Base-by-base conservation (phyloP, 1,140 invertebrate species). In the Asbolus verrucosus region DNA sequence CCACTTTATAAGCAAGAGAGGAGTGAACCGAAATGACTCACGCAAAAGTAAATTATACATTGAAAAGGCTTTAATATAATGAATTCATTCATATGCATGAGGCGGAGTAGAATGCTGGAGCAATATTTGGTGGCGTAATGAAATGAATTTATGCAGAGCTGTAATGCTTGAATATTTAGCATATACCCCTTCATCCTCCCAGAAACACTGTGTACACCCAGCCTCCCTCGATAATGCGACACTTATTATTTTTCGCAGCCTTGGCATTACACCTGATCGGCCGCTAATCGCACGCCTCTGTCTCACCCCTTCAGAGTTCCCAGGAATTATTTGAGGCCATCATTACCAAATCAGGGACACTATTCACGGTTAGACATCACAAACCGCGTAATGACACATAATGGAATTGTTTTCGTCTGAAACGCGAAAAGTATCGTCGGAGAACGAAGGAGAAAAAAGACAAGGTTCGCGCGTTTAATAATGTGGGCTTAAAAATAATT, bases 1-100 rank as follows among this genome's bases (percentile, higher is more conserved):
- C 67, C 72, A 72, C 74, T 78, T 79, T 72, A 72, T 72, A 77
- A 77, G 74, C 69, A 73, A 63, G 59, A 75, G 73, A 75, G 69
- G 75, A 76, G 73, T 81, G 79, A 73, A 78, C 83, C 82, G 82
- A 85, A 86, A 84, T 87, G 85, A 86, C 85, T 87, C 85, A 86
- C 84, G 84, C 85, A 86, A 87, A 87, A 87, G 85, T 86, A 86
- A 87, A 86, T 87, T 87, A 87, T 87, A 87, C 85, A 86, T 87
- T 85, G 85, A 86, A 86, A 85, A 81, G 84, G 85, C 84, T 86
- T 86, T 86, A 86, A 86, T 86, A 86, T 87, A 87, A 87, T 87
- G 85, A 86, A 86, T 86, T 84, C 83, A 84, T 87, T 85, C 85
- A 87, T 87, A 87, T 87, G 85, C 85, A 87, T 87, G 85, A 85